phyloP scores from a whole-genome alignment of 30 jellyfish, hydroid and myxozoan species.

The Cassiopea xamachana region DNA sequence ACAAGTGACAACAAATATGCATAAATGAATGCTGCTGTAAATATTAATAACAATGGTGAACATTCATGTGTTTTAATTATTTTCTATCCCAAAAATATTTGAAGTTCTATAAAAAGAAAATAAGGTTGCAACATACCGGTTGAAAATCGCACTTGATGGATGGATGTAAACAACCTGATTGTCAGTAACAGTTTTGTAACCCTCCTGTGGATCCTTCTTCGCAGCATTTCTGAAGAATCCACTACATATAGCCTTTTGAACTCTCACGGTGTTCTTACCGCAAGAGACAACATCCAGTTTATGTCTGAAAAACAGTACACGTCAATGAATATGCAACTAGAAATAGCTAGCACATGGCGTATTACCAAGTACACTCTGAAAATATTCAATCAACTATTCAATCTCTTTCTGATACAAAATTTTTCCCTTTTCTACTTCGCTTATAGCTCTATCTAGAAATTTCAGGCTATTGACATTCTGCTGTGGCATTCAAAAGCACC shows the following conservation, averaged over 20 bases:
- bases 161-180: conserved; percentile 96
- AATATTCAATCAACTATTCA: no score
- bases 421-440: no score
- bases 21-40: no score
- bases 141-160: conserved; percentile 95
- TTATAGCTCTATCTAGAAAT: no score
- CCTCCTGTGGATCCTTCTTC: conserved; percentile 98
- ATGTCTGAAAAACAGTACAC: conserved; percentile 60
- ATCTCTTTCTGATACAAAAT: no score
- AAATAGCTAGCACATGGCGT: no score
- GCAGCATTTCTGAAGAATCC: conserved; percentile 99
- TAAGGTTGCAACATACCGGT: conserved; percentile 70
- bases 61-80: no score
- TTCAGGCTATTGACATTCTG: no score
- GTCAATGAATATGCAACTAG: background rate
- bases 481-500: no score
- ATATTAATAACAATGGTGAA: no score
- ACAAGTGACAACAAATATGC: no score
- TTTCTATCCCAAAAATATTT: background rate
- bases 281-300: conserved; percentile 98
- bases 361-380: no score
- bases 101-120: background rate
- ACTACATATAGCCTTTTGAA: conserved; percentile 98
- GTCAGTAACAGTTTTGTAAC: conserved; percentile 97
- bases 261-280: conserved; percentile 94